A percentile compares a stretch with the other conserved stretches of the same genome.
phyloP scores from a whole-genome alignment of 30 jellyfish, hydroid and myxozoan species.

The Haliclystus octoradiatus region DNA sequence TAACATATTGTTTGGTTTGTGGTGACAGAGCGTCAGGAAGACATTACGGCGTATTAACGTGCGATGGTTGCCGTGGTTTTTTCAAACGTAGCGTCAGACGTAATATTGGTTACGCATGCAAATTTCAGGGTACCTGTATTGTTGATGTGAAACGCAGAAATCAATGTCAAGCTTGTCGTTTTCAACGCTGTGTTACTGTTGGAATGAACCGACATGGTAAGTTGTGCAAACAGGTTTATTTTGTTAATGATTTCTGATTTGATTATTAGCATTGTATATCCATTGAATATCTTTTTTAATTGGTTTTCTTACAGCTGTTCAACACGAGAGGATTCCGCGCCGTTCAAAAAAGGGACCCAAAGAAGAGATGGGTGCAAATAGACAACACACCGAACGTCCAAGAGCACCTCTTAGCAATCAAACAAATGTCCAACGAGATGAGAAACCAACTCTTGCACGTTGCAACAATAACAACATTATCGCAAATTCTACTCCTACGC shows the following conservation, averaged over 20 bases:
- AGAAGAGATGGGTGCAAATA: neutral
- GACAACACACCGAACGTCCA: neutral
- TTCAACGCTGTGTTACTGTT: conserved; percentile 62
- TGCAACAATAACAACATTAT: too few relatives aligned
- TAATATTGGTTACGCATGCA: conserved; percentile 59
- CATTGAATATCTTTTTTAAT: too few relatives aligned
- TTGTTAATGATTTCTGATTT: too few relatives aligned
- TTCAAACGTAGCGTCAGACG: conserved; percentile 91
- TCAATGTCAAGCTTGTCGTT: conserved; percentile 86
- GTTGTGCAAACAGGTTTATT: neutral
- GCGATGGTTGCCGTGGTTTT: conserved; percentile 98
- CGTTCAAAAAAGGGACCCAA: conserved; percentile 8
- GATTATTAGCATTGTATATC: too few relatives aligned
- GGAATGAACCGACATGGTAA: conserved; percentile 93
- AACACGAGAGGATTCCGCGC: conserved; percentile 81
- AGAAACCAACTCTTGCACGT: neutral
- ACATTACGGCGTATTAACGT: conserved; percentile 89
- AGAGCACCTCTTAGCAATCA: neutral
- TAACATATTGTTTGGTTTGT: conserved; percentile 45
- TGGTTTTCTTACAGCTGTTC: conserved; percentile 56
- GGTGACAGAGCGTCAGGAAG: conserved; percentile 99
- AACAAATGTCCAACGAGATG: neutral
- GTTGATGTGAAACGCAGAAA: conserved; percentile 81
- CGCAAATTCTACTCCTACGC: conserved; percentile 2
- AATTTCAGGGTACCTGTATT: conserved; percentile 58